A percentile compares a stretch with the other conserved stretches of the same genome.
These are phyloP conservation scores for Lochmaea capreae DNA, from an alignment of 2,888 invertebrate genomes.

Conservation along the genomic window DNA sequence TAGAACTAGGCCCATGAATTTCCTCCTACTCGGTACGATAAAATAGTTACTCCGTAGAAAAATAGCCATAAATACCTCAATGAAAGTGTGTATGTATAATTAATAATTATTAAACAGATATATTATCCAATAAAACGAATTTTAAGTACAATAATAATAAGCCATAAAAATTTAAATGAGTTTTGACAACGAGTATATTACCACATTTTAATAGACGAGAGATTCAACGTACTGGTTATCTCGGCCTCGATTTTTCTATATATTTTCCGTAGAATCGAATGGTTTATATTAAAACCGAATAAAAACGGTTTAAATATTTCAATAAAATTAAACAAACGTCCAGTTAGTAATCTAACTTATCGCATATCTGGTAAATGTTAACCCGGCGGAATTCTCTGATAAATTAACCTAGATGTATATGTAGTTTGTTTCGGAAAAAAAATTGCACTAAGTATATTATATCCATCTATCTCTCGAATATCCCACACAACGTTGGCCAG, in stretches of 20 bases:
- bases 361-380: conserved; percentile 22
- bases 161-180: not conserved
- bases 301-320: conserved; percentile 4
- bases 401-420: conserved; percentile 22
- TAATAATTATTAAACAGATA: not conserved
- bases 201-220: not conserved
- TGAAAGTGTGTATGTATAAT: not conserved
- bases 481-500: conserved; percentile 5
- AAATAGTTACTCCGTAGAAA: too few relatives aligned
- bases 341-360: not conserved
- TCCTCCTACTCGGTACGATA: too few relatives aligned
- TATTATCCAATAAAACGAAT: not conserved
- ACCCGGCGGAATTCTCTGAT: conserved; percentile 1
- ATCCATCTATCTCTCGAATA: not conserved
- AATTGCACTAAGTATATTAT: not conserved
- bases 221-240: not conserved
- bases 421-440: conserved; percentile 11
- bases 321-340: conserved; percentile 16
- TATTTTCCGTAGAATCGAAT: not conserved
- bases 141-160: not conserved
- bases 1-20: too few relatives aligned
- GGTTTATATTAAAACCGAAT: not conserved
- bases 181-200: not conserved
- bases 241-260: not conserved
- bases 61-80: too few relatives aligned